Evolutionary conservation across 2,888 invertebrate genomes (phyloP).

Genomic region (Oasisia sp.): DNA sequence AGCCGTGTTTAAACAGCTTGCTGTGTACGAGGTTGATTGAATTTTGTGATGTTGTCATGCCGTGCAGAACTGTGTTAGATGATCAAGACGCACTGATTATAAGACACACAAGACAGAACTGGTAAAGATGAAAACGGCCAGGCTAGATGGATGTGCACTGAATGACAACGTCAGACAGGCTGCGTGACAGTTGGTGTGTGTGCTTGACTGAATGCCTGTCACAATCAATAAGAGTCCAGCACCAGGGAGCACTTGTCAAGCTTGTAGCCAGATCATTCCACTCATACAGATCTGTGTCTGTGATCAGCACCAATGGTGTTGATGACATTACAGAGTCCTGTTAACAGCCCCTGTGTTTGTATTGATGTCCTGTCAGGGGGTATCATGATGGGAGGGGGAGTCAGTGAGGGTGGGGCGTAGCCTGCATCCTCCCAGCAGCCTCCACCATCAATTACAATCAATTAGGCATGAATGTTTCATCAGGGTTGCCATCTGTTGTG

Average conservation of each 20-base stretch:
- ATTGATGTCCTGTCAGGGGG: background rate
- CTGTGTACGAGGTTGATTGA: no score
- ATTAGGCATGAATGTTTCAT: constrained; percentile 1
- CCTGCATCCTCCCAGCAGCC: background rate
- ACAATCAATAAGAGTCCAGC: background rate
- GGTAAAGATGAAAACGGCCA: background rate
- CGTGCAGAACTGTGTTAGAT: no score
- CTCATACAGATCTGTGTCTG: background rate
- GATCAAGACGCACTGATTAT: no score
- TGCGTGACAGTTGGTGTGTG: background rate
- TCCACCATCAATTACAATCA: background rate
- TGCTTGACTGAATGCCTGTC: background rate
- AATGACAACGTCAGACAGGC: background rate
- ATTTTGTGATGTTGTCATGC: no score
- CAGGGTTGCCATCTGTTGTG: background rate
- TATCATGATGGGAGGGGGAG: background rate
- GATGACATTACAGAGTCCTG: background rate
- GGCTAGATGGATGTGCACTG: background rate
- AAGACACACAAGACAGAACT: background rate
- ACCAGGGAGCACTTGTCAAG: background rate
- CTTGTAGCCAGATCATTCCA: background rate
- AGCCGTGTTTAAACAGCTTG: no score
- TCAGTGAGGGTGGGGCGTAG: background rate
- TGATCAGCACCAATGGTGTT: background rate
- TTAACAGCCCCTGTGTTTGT: background rate